These are phyloP conservation scores for Musca vetustissima DNA, from an alignment of 1,140 invertebrate genomes.

Conservation along the genomic window DNA sequence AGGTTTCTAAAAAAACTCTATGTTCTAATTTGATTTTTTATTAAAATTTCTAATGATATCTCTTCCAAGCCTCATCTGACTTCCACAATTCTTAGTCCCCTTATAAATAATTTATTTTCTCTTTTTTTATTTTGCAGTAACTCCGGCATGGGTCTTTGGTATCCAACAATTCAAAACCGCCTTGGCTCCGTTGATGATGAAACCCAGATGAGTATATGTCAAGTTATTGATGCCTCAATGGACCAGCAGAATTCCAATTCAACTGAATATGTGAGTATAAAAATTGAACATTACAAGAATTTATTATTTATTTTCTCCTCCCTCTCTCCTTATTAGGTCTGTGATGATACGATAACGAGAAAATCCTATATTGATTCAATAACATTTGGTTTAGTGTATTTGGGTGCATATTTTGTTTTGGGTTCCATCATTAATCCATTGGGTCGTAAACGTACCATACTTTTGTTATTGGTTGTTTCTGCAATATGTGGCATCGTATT, in stretches of 20 bases:
- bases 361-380: conserved; percentile 54
- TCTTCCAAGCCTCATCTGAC: too few relatives aligned
- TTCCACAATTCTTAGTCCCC: too few relatives aligned
- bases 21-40: too few relatives aligned
- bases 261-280: conserved; percentile 23
- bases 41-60: too few relatives aligned
- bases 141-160: conserved; percentile 55
- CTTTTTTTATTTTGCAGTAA: conserved; percentile 36
- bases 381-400: conserved; percentile 46
- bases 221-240: conserved; percentile 49
- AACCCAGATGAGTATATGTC: conserved; percentile 45
- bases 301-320: background rate
- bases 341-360: conserved; percentile 46
- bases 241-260: conserved; percentile 29
- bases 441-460: conserved; percentile 46
- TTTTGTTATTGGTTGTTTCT: conserved; percentile 33
- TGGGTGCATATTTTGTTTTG: conserved; percentile 42
- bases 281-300: too few relatives aligned
- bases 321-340: conserved; percentile 33
- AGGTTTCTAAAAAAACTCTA: too few relatives aligned
- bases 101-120: background rate
- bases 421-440: conserved; percentile 48
- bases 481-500: conserved; percentile 42
- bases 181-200: conserved; percentile 37
- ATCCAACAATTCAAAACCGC: conserved; percentile 55